Base-by-base conservation (phyloP, 2,888 invertebrate species). In the Metacarcinus magister region DNA sequence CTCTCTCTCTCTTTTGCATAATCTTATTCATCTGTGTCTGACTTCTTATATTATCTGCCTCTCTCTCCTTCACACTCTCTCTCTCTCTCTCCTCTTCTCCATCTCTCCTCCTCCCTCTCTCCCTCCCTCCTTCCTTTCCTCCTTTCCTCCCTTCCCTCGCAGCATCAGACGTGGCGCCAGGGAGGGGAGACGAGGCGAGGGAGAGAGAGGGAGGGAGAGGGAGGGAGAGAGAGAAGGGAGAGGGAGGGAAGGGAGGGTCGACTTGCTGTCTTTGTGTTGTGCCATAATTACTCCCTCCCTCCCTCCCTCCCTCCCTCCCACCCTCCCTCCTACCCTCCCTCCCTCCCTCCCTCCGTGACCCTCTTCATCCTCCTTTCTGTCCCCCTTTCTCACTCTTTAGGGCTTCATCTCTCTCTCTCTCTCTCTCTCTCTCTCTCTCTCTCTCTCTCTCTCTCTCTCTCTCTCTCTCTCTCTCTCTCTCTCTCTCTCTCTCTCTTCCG, bases 261-360 rank as follows among this genome's bases (percentile, higher is more conserved):
- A 46, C 91, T 92, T 48, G n/a, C 46, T 92, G 46, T 92, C 91
- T 92, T 48, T 92, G 46, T 92, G 28, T 91, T 48, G 44, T n/a
- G 44, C 91, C 48, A 91, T 82, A 82, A 48, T 92, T 48, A 44
- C 91, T 46, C n/a, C 44, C 91, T 92, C 91, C 28, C n/a, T 44
- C 28, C 28, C 44, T 92, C 91, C 1, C 46, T 92, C 0, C 28
- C 91, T 91, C 44, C 48, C 91, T 44, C 10, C 16, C 90, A 39
- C 39, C 16, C 2, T 91, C 91, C n/a, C 44, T 44, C 91, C 48
- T 48, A 44, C 91, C 48, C 44, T 44, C 75, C 28, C 75, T 75
- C 67, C 2, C 67, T 28, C 10, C 75, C 28, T 75, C 28, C 16
- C 23, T 67, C 75, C 4, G 0, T 28, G 4, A 4, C 75, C 10